phyloP scores from a whole-genome alignment of 2,113 vertebrate species.

The Microcebus griseorufus region DNA sequence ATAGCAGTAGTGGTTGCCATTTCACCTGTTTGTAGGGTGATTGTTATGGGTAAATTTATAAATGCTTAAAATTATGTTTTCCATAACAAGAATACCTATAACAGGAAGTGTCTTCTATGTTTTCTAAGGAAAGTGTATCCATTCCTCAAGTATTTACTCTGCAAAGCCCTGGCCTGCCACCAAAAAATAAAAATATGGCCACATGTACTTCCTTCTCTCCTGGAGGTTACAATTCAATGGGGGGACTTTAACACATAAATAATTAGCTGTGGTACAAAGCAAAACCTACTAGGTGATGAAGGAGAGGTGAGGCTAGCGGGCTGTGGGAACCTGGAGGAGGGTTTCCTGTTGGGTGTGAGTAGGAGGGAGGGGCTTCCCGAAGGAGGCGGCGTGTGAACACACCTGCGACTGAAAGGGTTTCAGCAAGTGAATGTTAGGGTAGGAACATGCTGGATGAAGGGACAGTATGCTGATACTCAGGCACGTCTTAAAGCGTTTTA shows the following conservation, averaged over 20 bases:
- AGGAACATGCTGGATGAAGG: background rate
- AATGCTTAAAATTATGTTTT: background rate
- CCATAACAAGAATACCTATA: background rate
- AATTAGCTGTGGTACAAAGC: background rate
- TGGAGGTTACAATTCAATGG: background rate
- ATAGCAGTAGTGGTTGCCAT: background rate
- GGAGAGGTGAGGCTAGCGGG: background rate
- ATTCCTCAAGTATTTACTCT: background rate
- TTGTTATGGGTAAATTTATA: background rate
- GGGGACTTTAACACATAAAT: background rate
- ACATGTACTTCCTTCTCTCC: background rate
- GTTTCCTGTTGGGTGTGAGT: background rate
- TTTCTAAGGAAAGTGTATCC: conserved; percentile 18
- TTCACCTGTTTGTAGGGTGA: background rate
- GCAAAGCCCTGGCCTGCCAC: background rate
- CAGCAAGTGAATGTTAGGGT: background rate
- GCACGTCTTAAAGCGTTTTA: background rate
- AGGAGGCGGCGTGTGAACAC: background rate
- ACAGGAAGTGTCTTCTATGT: background rate
- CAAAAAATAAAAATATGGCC: background rate
- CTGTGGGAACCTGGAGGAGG: background rate
- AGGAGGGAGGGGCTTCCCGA: background rate
- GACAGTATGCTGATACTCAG: background rate
- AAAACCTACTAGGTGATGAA: background rate
- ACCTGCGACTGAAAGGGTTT: background rate